These are phyloP conservation scores for Polydrusus pterygomalis DNA, from an alignment of 2,888 invertebrate genomes.

Conservation along the genomic window DNA sequence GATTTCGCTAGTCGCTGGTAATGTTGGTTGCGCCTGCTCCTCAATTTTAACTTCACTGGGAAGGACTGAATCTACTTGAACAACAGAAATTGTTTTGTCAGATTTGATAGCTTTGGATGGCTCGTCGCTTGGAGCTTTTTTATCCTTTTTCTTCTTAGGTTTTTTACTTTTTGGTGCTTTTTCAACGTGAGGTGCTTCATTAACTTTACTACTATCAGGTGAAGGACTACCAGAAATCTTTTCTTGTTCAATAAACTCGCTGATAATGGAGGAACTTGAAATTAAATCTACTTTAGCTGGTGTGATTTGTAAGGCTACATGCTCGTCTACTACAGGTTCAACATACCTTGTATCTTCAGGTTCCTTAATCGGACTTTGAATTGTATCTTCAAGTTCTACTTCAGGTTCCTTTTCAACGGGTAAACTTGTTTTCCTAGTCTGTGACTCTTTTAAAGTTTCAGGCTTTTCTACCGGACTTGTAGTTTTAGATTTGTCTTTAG, in stretches of 20 bases:
- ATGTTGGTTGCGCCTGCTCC: not conserved
- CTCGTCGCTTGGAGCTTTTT: conserved; percentile 64
- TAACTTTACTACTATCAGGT: conserved; percentile 64
- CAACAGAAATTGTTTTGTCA: conserved; percentile 58
- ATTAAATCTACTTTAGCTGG: conserved; percentile 56
- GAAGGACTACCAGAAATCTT: conserved; percentile 61
- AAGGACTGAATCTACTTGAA: conserved; percentile 26
- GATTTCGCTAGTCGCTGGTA: not conserved
- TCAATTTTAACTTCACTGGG: conserved; percentile 8
- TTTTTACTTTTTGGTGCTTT: conserved; percentile 60
- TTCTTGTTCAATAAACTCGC: conserved; percentile 63
- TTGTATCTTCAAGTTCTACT: conserved; percentile 64
- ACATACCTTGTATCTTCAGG: conserved; percentile 71
- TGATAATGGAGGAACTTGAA: conserved; percentile 53
- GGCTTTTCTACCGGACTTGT: conserved; percentile 46
- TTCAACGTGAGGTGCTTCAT: conserved; percentile 65
- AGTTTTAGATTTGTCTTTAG: conserved; percentile 31
- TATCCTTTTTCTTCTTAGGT: conserved; percentile 58
- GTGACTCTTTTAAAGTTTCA: conserved; percentile 27
- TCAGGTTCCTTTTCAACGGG: not conserved
- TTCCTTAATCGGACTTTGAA: conserved; percentile 53
- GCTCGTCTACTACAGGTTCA: conserved; percentile 63
- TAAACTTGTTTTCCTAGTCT: not conserved
- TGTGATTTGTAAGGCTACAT: conserved; percentile 63
- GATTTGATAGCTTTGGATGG: conserved; percentile 35